Base-by-base conservation (phyloP, 2,888 invertebrate species). In the Protophormia terraenovae region DNA sequence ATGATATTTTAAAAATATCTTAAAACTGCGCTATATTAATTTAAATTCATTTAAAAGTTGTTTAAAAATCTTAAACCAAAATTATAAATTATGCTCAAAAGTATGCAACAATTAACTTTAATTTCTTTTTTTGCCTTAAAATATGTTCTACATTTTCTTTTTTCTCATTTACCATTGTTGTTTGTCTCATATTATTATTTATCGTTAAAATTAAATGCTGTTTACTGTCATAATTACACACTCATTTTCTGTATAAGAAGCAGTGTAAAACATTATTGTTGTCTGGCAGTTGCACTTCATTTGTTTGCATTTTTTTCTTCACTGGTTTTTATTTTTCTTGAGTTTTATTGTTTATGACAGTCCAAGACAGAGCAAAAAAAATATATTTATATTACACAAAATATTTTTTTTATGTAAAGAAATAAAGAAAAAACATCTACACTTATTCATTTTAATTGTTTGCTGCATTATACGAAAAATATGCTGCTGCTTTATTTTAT, bases 191-290 rank as follows among this genome's bases (percentile, higher is more conserved):
- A 12, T 50, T 22, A 47, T 73, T 80, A 69, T 79, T 75, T 78
- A 79, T 69, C 14, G 58, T 73, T 80, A 32, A 78, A 82, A 76
- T 79, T 76, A 79, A 81, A 80, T 64, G 67, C 73, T 86, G 86
- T 83, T 86, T 83, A 79, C 83, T 86, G 83, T 83, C 83, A 80
- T 79, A 73, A 81, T 85, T 80, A 85, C 80, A 79, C 47, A 77
- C 77, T 85, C 83, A 79, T 86, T 83, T 76, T 71, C 55, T 71
- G 62, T 27, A 35, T 38, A 80, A 76, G 53, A 45, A 55, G 62
- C 45, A 66, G 76, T 82, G 62, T 73, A 82, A 76, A 82, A 45
- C 69, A 55, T 71, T 82, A 76, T 76, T 76, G 45, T 58, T 75
- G 79, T 82, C 78, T 82, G 73, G 78, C 71, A 72, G 66, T 67